Evolutionary conservation across 1,140 invertebrate genomes (phyloP).

Genomic region (Drosophila pseudoobscura): DNA sequence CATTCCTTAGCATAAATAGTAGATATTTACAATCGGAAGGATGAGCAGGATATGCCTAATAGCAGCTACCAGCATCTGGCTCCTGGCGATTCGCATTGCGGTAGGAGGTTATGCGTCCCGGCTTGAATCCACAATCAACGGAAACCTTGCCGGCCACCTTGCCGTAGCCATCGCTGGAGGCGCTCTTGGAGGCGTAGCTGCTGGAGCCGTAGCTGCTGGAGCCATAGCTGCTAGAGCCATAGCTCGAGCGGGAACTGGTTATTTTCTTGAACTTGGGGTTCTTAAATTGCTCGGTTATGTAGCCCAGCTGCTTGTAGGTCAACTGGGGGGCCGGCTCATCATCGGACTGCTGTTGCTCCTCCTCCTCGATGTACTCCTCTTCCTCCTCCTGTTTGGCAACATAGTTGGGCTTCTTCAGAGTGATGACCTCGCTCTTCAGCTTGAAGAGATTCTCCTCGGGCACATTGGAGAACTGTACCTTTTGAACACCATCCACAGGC

Average conservation of each 20-base stretch:
- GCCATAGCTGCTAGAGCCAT: constrained; percentile 27
- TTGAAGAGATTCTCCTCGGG: constrained; percentile 84
- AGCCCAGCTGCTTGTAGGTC: constrained; percentile 77
- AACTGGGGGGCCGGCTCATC: constrained; percentile 52
- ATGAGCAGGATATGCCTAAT: constrained; percentile 15
- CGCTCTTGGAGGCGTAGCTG: constrained; percentile 26
- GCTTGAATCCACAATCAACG: constrained; percentile 76
- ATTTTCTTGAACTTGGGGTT: constrained; percentile 73
- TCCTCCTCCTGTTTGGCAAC: constrained; percentile 57
- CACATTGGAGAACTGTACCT: constrained; percentile 66
- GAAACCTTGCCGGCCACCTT: constrained; percentile 59
- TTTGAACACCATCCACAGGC: constrained; percentile 73
- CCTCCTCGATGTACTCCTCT: constrained; percentile 60
- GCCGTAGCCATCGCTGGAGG: constrained; percentile 42
- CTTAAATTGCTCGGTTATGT: constrained; percentile 70
- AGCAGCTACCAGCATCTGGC: constrained; percentile 33
- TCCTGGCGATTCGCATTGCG: constrained; percentile 66
- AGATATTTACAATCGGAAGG: constrained; percentile 27
- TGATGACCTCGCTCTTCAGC: constrained; percentile 83
- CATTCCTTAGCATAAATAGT: constrained; percentile 18
- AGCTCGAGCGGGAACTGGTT: constrained; percentile 28
- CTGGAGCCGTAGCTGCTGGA: constrained; percentile 31
- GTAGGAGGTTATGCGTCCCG: constrained; percentile 66
- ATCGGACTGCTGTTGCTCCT: constrained; percentile 49
- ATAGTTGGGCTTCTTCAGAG: constrained; percentile 71